Base-by-base conservation (phyloP, 2,797 vertebrate species). In the Paguma larvata region DNA sequence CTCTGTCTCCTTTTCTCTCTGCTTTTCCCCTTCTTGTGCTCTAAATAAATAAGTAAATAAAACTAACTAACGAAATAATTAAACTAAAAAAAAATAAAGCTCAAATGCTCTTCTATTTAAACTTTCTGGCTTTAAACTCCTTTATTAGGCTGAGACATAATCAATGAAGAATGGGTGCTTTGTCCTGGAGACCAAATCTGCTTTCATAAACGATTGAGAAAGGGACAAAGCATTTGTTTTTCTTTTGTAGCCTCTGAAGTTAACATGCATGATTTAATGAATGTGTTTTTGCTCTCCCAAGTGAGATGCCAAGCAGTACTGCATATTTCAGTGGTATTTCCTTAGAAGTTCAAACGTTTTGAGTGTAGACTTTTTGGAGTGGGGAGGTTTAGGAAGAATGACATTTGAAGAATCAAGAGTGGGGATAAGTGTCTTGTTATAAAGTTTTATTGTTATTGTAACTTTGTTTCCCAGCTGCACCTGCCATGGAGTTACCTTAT, bases 341-440 rank as follows among this genome's bases (percentile, higher is more conserved):
- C 98, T 98, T 97, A 97, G 97, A 87, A 98, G 94, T 98, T 96
- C 97, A 98, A 97, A 98, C 98, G 91, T 92, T 98, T 97, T 98
- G 48, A 96, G 53, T 95, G 91, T 97, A 97, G 88, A 96, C 62
- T 34, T 92, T 89, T 34, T 27, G 4, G 3, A 5, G 10, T 18
- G 5, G 10, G 10, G 15, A 7, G 0, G 27, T 59, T 48, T 1
- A 38, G 34, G 15, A 23, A 0, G 94, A 67, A 32, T 94, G 87
- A 89, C 68, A 90, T 97, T 56, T 86, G 67, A 98, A 90, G 94
- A 90, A 98, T 97, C 92, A 97, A 98, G 91, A 89, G 16, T 97
- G 89, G 92, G 53, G 30, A 32, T 95, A 97, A 95, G 91, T 75
- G 86, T 97, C 94, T 90, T 97, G 30, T 70, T 77, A 6, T 67